Percentiles rank a stretch among this genome's conserved stretches.
phyloP scores from a whole-genome alignment of 2,797 vertebrate genomes.

The Liparis tanakae region DNA sequence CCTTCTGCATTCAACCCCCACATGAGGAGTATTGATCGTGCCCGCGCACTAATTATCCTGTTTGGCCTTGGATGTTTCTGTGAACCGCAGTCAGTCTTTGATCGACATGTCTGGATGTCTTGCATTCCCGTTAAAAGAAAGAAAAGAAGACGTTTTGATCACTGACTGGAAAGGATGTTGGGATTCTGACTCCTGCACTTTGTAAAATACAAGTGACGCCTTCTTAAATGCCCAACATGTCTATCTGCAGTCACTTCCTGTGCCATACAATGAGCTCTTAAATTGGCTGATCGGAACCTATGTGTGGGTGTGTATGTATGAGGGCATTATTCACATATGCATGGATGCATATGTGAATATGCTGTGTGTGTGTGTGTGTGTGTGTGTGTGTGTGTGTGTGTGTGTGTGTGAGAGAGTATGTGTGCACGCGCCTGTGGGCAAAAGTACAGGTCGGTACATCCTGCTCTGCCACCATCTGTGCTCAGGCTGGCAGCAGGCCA shows the following conservation, averaged over 20 bases:
- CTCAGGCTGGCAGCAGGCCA: slow-evolving; percentile 78
- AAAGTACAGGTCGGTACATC: slow-evolving; percentile 77
- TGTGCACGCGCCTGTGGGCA: slow-evolving; percentile 61
- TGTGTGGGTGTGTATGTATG: slow-evolving; percentile 46
- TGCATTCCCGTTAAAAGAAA: slow-evolving; percentile 1
- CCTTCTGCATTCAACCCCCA: slow-evolving; percentile 55
- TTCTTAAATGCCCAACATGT: slow-evolving; percentile 29
- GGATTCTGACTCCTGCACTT: slow-evolving; percentile 32
- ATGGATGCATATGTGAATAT: slow-evolving; percentile 62
- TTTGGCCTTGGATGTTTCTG: slow-evolving; percentile 69
- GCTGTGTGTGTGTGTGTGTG: slow-evolving; percentile 37
- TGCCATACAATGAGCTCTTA: slow-evolving; percentile 46
- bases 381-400: slow-evolving; percentile 36
- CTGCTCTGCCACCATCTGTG: slow-evolving; percentile 86
- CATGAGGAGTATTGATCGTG: slow-evolving; percentile 68
- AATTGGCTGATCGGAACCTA: slow-evolving; percentile 47
- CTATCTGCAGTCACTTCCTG: slow-evolving; percentile 39
- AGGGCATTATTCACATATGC: slow-evolving; percentile 60
- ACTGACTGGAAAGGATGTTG: neutral
- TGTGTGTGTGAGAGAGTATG: slow-evolving; percentile 23
- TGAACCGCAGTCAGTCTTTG: slow-evolving; percentile 63
- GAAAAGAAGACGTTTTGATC: slow-evolving; percentile 13
- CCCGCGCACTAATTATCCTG: slow-evolving; percentile 74
- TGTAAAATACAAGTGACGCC: slow-evolving; percentile 25
- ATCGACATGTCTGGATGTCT: slow-evolving; percentile 46